Evolutionary conservation across 2,797 vertebrate genomes (phyloP), one percentile per base, ranked within the genome.

Genomic region (Petrocephalus schoutedeni): DNA sequence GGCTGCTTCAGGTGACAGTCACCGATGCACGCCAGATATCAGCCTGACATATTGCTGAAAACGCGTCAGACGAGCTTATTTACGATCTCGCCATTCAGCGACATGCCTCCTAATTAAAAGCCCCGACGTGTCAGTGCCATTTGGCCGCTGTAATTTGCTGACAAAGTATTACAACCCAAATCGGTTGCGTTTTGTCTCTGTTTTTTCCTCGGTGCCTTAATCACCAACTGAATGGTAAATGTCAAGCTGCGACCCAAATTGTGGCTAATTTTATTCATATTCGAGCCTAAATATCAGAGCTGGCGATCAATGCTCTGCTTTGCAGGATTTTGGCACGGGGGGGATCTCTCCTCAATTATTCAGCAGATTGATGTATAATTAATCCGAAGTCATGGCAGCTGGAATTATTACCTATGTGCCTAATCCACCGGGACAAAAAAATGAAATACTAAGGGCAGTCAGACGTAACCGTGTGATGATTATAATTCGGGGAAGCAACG

Each of bases 41-140:
- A 86, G 82, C 58, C 32, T 87, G 84, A 84, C 82, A 59, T 59
- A 89, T 87, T 85, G 85, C 90, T 89, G 89, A 84, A 89, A 21
- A 92, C 91, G 92, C 92, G 92, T 92, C 92, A 91, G 88, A 89
- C 91, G 90, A 16, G 91, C 93, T 92, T 93, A 93, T 93, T 92
- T 94, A 91, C 92, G 90, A 89, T 89, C 89, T 90, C 92, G 91
- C 89, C 91, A 90, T 93, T 92, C 93, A 92, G 90, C 91, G 93
- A 88, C 89, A 92, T 92, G 91, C 87, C 86, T 93, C 90, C 90
- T 95, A 94, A 95, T 95, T 93, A 93, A 92, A 91, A 92, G 93
- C 93, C 94, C 32, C 23, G n/a, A 41, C 59, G 67, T 64, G 84
- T 77, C 57, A 71, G 16, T 19, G 51, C 64, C 87, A 82, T 58